Conservation (phyloP, 2,113 vertebrate genomes). For the Tamias sibiricus region DNA sequence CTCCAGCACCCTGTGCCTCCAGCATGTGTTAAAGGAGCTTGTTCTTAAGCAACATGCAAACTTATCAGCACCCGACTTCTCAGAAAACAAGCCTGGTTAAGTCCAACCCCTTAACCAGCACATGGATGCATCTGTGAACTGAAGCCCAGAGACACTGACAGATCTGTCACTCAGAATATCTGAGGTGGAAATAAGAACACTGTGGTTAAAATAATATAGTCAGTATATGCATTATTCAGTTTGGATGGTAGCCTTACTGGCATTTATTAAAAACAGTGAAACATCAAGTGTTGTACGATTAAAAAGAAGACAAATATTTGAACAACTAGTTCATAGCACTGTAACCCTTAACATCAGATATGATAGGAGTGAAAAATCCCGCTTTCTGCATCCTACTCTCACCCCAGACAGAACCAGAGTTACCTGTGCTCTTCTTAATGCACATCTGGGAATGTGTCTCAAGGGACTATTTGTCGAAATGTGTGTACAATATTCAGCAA, state of each 20-base stretch:
- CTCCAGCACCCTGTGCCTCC: neutral
- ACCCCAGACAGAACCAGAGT: neutral
- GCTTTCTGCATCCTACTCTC: neutral
- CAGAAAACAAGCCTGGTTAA: neutral
- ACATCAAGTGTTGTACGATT: neutral
- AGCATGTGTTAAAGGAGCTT: neutral
- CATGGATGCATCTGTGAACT: neutral
- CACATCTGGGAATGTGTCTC: neutral
- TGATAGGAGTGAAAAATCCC: neutral
- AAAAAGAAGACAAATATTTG: neutral
- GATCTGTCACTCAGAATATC: accelerated
- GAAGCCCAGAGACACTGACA: neutral
- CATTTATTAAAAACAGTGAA: neutral
- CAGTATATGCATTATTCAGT: neutral
- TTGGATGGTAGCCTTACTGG: neutral
- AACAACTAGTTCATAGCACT: neutral
- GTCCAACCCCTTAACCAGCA: neutral
- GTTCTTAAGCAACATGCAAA: accelerated
- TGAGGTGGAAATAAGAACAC: neutral
- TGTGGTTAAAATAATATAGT: neutral
- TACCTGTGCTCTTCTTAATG: neutral
- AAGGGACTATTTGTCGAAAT: neutral
- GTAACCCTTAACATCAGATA: neutral
- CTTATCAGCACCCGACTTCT: neutral
- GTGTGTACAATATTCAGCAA: neutral